A percentile compares a stretch with the other conserved stretches of the same genome.
Evolutionary conservation across 2,888 invertebrate genomes (phyloP).

Genomic region (Rhamphomyia laevipes): DNA sequence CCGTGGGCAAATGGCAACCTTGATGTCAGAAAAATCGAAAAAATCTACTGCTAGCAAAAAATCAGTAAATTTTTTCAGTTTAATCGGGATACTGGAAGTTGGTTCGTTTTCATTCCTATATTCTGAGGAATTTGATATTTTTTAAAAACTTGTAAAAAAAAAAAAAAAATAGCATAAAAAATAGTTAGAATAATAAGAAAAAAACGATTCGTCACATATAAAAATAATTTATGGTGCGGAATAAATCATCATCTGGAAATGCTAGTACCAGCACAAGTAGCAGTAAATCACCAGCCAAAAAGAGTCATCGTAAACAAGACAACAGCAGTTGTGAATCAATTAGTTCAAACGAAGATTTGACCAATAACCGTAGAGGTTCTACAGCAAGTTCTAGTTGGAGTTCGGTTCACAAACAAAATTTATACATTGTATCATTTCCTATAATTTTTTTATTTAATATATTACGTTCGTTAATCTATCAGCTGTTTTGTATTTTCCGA

Average conservation of each 20-base stretch:
- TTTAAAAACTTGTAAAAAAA: not conserved
- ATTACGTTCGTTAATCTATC: conserved; percentile 69
- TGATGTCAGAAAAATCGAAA: too few relatives aligned
- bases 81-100: too few relatives aligned
- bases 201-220: not conserved
- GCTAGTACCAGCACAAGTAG: conserved; percentile 26
- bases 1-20: too few relatives aligned
- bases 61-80: too few relatives aligned
- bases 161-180: not conserved
- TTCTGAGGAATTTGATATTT: too few relatives aligned
- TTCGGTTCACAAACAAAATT: conserved; percentile 77
- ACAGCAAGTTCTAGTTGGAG: conserved; percentile 32
- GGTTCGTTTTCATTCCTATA: too few relatives aligned
- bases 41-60: too few relatives aligned
- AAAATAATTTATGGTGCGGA: conserved; percentile 31
- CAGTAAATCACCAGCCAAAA: conserved; percentile 28
- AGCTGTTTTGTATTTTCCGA: conserved; percentile 75
- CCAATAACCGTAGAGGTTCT: conserved; percentile 1
- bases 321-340: conserved; percentile 20
- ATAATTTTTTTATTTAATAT: conserved; percentile 77
- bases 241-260: conserved; percentile 31
- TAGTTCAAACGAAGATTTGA: conserved; percentile 2
- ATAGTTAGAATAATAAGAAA: not conserved
- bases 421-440: conserved; percentile 79
- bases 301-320: conserved; percentile 31